Evolutionary conservation across 1,140 invertebrate genomes (phyloP).

Genomic region (Tetragnatha versicolor): DNA sequence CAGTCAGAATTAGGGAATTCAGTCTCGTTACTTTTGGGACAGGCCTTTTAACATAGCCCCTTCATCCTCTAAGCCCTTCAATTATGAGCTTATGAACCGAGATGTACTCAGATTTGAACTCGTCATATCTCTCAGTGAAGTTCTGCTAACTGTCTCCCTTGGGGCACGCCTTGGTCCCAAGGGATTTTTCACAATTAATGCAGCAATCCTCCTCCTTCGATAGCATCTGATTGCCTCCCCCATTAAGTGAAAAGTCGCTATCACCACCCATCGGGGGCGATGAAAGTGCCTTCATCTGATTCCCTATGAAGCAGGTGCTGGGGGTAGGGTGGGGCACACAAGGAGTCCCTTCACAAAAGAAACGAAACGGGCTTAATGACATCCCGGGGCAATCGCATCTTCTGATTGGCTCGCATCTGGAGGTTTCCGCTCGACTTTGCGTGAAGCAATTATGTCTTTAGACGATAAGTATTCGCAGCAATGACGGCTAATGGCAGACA

Average conservation of each 20-base stretch:
- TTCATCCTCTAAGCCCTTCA: no score
- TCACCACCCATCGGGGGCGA: conserved; percentile 5
- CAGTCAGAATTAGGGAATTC: no score
- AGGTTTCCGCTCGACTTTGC: neutral
- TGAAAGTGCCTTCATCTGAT: conserved; percentile 36
- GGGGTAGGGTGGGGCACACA: conserved; percentile 19
- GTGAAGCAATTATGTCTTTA: conserved; percentile 36
- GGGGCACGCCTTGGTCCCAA: no score
- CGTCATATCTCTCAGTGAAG: no score
- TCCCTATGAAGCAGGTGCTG: conserved; percentile 22
- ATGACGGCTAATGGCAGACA: conserved; percentile 35
- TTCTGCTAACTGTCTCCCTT: no score
- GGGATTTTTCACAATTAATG: neutral
- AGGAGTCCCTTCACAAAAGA: conserved; percentile 35
- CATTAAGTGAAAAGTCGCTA: conserved; percentile 21
- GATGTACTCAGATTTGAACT: no score
- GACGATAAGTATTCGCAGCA: conserved; percentile 25
- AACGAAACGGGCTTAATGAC: conserved; percentile 19
- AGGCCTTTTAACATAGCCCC: no score
- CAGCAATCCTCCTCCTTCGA: neutral
- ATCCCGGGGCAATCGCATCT: conserved; percentile 1
- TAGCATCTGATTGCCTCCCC: neutral
- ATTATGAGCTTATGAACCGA: no score
- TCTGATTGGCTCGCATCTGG: conserved; percentile 4
- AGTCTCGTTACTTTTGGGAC: no score